Conservation (phyloP, 2,797 vertebrate genomes). For the Enteromius afrohamiltoni region DNA sequence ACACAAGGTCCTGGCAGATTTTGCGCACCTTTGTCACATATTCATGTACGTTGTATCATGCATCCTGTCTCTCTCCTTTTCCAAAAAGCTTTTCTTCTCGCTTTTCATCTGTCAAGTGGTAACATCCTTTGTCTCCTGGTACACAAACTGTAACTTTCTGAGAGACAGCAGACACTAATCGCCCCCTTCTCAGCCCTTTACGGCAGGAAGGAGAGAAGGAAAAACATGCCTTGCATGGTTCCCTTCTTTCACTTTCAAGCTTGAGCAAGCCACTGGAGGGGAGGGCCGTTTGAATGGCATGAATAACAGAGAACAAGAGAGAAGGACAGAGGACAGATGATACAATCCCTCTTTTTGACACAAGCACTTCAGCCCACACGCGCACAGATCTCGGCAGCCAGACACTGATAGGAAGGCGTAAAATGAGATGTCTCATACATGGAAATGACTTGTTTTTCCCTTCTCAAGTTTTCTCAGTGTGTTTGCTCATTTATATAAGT, state of each 20-base stretch:
- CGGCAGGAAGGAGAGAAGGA: constrained; percentile 55
- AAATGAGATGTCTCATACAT: constrained; percentile 68
- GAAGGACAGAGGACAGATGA: constrained; percentile 62
- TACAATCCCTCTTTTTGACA: constrained; percentile 68
- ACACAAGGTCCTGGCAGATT: constrained; percentile 17
- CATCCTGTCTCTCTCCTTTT: constrained; percentile 43
- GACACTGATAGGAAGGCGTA: constrained; percentile 63
- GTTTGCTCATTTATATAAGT: constrained; percentile 61
- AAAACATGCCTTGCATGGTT: constrained; percentile 63
- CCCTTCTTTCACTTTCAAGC: constrained; percentile 64
- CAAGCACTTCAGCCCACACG: constrained; percentile 59
- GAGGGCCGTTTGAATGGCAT: constrained; percentile 61
- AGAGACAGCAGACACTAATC: constrained; percentile 65
- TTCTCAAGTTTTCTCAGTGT: constrained; percentile 54
- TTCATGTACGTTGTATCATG: constrained; percentile 41
- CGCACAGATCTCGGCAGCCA: constrained; percentile 57
- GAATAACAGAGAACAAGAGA: constrained; percentile 61
- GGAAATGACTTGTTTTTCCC: constrained; percentile 62
- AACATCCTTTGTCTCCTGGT: constrained; percentile 59
- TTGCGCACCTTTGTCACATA: constrained; percentile 24
- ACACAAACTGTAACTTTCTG: constrained; percentile 63
- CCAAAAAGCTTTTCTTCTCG: constrained; percentile 44
- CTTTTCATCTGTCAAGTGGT: constrained; percentile 59
- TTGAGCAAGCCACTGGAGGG: constrained; percentile 62
- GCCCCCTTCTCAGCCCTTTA: constrained; percentile 58